Evolutionary conservation across 2,888 invertebrate species (phyloP), one percentile per base, ranked within the genome.

Genomic region (Habroteleia sp.): DNA sequence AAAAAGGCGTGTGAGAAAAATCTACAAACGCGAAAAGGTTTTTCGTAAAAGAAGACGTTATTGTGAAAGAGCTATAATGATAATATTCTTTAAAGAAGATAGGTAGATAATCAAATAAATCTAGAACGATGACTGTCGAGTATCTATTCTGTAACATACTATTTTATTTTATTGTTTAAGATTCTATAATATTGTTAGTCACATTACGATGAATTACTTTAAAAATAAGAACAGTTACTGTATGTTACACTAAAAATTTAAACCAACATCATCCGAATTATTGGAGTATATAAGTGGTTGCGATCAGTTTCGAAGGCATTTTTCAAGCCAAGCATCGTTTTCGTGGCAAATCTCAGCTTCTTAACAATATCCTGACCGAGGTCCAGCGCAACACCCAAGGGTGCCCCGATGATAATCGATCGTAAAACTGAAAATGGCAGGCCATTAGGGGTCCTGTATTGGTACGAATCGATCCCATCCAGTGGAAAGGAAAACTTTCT

Each of bases 371-470:
- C 54, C 76, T 54, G 46, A 31, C 46, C 72, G 17, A 33, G 46
- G 74, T 71, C 54, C 73, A 50, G 20, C 7, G 10, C 33, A 56
- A 69, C 60, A 52, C 69, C 62, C 79, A 77, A 68, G 77, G 75
- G 79, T 77, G 69, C 71, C 63, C 39, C 52, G 77, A 80, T 81
- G 86, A 87, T 87, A 87, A 87, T 87, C 86, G 87, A 84, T 85
- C 86, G 84, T 86, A 87, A 87, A 87, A 81, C 81, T 79, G 76
- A 78, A 78, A 78, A 82, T 79, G 78, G 80, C 79, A 69, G 71
- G 69, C 78, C 80, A 83, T 81, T 83, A 82, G 79, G 78, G 76
- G 77, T 39, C 39, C 71, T 71, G 60, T 56, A 74, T 74, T 74
- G 65, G 73, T 71, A 69, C 54, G 77, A 79, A 79, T 81, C 78